Percentiles rank a stretch among this genome's conserved stretches.
Evolutionary conservation across 92 coral and sea anemone species (phyloP).

Genomic region (Zoanthus sociatus): DNA sequence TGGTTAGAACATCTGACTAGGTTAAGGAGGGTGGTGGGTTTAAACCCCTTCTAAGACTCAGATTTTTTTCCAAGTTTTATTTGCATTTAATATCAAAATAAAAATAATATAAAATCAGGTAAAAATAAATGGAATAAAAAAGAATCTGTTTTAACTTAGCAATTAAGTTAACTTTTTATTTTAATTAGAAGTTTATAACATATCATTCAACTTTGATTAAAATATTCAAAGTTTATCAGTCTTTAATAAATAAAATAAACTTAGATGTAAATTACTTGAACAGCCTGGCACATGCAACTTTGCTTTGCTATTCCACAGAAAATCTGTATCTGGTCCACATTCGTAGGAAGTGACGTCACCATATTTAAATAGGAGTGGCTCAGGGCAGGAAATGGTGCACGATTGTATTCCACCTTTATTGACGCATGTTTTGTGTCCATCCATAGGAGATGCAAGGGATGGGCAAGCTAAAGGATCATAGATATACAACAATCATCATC

Average conservation of each 20-base stretch:
- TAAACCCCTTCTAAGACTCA: no score
- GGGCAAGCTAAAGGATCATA: constrained; percentile 55
- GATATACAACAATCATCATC: background rate
- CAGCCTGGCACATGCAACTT: constrained; percentile 51
- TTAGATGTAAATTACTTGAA: constrained; percentile 48
- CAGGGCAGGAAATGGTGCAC: constrained; percentile 55
- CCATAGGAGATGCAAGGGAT: constrained; percentile 38
- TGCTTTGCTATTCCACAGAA: constrained; percentile 61
- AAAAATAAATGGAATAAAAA: no score
- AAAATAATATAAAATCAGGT: no score
- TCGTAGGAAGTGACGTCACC: constrained; percentile 50
- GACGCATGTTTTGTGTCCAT: constrained; percentile 44
- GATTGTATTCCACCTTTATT: constrained; percentile 55
- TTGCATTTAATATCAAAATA: no score
- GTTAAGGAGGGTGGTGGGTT: no score
- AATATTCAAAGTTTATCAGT: no score
- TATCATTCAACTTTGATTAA: no score
- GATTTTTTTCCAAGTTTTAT: no score
- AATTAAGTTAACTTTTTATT: no score
- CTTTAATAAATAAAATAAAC: background rate
- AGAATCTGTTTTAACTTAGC: no score
- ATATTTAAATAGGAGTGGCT: constrained; percentile 55
- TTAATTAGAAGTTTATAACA: no score
- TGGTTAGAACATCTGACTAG: no score
- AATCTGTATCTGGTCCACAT: constrained; percentile 77